Percentiles rank a stretch among this genome's conserved stretches.
Conservation (phyloP, 2,888 invertebrate species). For the Girardia tigrina region DNA sequence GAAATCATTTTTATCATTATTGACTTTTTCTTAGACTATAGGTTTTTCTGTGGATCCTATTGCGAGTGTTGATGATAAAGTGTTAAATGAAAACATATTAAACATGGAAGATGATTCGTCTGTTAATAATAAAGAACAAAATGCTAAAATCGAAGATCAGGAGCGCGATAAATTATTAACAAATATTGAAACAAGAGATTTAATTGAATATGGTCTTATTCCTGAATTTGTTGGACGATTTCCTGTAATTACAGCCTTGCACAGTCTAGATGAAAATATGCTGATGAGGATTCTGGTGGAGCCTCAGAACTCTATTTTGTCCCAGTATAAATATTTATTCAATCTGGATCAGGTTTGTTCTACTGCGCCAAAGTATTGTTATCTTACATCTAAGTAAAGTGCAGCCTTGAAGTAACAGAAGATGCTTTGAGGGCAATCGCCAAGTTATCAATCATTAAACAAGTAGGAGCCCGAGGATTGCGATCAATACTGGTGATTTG, state of each 20-base stretch:
- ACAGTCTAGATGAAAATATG: slow-evolving; percentile 75
- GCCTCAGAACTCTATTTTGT: slow-evolving; percentile 86
- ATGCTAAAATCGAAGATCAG: not conserved
- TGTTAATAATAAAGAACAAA: too few relatives aligned
- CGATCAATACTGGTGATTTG: slow-evolving; percentile 73
- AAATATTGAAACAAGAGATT: slow-evolving; percentile 79
- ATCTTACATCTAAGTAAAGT: slow-evolving; percentile 53
- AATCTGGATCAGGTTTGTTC: slow-evolving; percentile 66
- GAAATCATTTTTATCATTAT: too few relatives aligned
- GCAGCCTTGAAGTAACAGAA: slow-evolving; percentile 72
- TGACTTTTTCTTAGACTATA: too few relatives aligned
- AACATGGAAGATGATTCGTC: too few relatives aligned
- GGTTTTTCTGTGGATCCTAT: too few relatives aligned
- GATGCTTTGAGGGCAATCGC: slow-evolving; percentile 82
- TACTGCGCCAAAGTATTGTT: not conserved
- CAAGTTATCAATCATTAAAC: slow-evolving; percentile 70
- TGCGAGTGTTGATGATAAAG: too few relatives aligned
- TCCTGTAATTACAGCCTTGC: slow-evolving; percentile 91
- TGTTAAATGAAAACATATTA: too few relatives aligned
- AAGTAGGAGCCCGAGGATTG: slow-evolving; percentile 88
- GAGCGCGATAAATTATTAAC: slow-evolving; percentile 52
- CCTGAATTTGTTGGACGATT: slow-evolving; percentile 56
- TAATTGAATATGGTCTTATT: slow-evolving; percentile 75
- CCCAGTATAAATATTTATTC: slow-evolving; percentile 84
- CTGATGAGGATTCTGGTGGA: slow-evolving; percentile 87